Conservation (phyloP, 2,888 invertebrate genomes). For the Amblyjoppa fuscipennis region DNA sequence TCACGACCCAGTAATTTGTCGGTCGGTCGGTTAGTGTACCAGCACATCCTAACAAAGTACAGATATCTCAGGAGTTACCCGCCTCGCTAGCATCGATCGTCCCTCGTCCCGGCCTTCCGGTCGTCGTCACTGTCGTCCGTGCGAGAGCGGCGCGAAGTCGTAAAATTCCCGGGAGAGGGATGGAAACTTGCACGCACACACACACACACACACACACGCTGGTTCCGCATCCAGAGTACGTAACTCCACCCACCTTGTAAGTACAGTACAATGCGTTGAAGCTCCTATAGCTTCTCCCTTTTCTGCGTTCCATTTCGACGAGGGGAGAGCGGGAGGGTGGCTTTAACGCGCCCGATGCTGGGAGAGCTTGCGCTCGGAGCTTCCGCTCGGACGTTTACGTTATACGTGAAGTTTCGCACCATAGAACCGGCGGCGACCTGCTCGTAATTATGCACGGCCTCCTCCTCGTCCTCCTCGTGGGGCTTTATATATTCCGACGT, state of each 20-base stretch:
- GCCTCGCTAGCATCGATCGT: conserved; percentile 56
- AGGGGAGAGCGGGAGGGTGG: not conserved
- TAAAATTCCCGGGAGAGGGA: conserved; percentile 44
- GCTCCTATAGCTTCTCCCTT: not conserved
- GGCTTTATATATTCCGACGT: conserved; percentile 45
- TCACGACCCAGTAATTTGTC: conserved; percentile 27
- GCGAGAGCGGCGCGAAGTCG: conserved; percentile 42
- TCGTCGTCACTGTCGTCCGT: conserved; percentile 37
- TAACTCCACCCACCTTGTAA: conserved; percentile 11
- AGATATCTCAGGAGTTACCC: not conserved
- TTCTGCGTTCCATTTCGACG: not conserved
- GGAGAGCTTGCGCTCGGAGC: not conserved
- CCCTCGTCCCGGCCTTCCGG: conserved; percentile 1
- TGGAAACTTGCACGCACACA: not conserved
- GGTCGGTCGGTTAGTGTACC: not conserved
- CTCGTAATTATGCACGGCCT: conserved; percentile 62
- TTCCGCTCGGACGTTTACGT: conserved; percentile 15
- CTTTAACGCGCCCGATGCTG: not conserved
- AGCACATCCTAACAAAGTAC: conserved; percentile 17
- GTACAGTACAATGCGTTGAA: not conserved
- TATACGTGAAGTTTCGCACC: conserved; percentile 28
- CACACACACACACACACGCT: not conserved
- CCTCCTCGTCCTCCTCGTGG: conserved; percentile 3
- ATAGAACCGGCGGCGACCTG: conserved; percentile 47
- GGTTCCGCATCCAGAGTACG: not conserved